These are phyloP conservation scores for Aquatica leii DNA, from an alignment of 2,888 invertebrate species.

Conservation along the genomic window DNA sequence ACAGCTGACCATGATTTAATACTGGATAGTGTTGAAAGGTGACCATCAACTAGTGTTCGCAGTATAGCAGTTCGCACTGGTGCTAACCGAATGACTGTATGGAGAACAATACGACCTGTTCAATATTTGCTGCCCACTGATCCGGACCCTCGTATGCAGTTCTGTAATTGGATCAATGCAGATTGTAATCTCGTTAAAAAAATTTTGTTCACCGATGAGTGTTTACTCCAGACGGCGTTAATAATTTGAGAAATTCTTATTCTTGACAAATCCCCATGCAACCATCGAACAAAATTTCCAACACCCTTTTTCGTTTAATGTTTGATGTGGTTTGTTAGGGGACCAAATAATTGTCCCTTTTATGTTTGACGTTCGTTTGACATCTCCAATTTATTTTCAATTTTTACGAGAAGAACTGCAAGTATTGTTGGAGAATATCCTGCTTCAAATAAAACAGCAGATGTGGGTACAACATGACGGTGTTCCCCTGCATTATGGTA, in stretches of 20 bases:
- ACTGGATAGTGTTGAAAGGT: too few species aligned
- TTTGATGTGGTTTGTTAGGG: not conserved
- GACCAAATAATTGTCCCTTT: not conserved
- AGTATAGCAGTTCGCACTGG: not conserved
- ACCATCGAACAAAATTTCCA: not conserved
- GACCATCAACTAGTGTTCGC: too few species aligned
- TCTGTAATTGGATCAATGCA: not conserved
- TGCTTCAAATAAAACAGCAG: not conserved
- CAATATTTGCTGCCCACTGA: not conserved
- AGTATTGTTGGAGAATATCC: not conserved
- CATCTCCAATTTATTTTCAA: constrained; percentile 6
- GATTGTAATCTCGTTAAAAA: not conserved
- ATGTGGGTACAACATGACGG: constrained; percentile 1
- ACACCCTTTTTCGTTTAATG: not conserved
- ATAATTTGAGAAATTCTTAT: not conserved
- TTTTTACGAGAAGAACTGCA: not conserved
- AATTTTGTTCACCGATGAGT: constrained; percentile 4
- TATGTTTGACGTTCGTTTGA: too few species aligned
- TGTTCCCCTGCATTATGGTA: too few species aligned
- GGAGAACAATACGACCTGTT: not conserved
- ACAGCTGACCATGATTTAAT: too few species aligned
- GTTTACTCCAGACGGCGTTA: too few species aligned
- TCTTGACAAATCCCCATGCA: not conserved
- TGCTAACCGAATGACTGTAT: not conserved
- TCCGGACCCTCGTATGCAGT: not conserved